Evolutionary conservation across 2,888 invertebrate species (phyloP).

Genomic region (Drosophila cognata): DNA sequence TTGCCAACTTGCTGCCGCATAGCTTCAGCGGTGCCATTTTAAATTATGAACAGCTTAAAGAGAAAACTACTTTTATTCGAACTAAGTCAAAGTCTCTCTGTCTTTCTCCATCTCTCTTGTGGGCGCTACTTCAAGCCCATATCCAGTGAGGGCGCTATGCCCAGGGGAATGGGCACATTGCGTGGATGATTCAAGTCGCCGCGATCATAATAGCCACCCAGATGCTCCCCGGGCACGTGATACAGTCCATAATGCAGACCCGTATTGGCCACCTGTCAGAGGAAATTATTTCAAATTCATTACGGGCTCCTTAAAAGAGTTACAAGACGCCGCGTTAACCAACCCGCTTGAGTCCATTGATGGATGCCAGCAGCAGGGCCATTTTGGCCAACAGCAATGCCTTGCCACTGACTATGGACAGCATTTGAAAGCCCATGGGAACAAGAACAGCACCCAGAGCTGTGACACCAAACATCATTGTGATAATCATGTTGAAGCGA

Average conservation of each 20-base stretch:
- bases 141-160: conserved; percentile 63
- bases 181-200: conserved; percentile 82
- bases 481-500: conserved; percentile 89
- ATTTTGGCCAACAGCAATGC: conserved; percentile 92
- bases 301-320: conserved; percentile 54
- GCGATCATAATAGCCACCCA: conserved; percentile 81
- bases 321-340: neutral
- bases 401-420: conserved; percentile 93
- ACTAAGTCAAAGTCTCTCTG: neutral
- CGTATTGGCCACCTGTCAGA: conserved; percentile 88
- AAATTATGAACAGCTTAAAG: conserved; percentile 7
- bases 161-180: conserved; percentile 74
- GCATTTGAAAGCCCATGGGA: conserved; percentile 93
- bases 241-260: conserved; percentile 92
- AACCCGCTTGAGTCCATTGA: conserved; percentile 92
- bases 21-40: conserved; percentile 18
- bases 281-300: conserved; percentile 20
- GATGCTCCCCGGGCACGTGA: conserved; percentile 86
- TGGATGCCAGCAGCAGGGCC: conserved; percentile 91
- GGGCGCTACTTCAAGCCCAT: conserved; percentile 48
- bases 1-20: conserved; percentile 38
- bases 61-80: conserved; percentile 15
- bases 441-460: conserved; percentile 91
- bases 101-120: neutral
- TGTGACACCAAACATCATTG: conserved; percentile 92